A percentile compares a stretch with the other conserved stretches of the same genome.
Evolutionary conservation across 2,113 vertebrate species (phyloP).

Genomic region (sheep (Ovis aries)): DNA sequence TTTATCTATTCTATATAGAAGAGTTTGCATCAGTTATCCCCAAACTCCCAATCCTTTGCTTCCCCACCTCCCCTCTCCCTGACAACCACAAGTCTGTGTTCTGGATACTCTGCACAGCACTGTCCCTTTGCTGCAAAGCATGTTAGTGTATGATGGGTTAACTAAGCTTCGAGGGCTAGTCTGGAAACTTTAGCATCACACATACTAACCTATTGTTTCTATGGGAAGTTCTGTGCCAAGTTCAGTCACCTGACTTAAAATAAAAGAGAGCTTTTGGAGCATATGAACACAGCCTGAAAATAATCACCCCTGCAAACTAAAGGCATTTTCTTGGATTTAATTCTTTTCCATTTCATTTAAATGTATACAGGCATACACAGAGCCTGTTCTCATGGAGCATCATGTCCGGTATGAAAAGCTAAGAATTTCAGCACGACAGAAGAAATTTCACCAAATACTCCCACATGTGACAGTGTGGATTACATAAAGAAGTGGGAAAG

Average conservation of each 20-base stretch:
- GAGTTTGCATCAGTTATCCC: background rate
- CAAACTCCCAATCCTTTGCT: background rate
- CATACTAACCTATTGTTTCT: background rate
- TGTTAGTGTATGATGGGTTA: background rate
- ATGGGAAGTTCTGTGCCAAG: background rate
- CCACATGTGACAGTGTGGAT: conserved; percentile 36
- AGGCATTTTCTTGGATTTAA: background rate
- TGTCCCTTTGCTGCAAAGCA: background rate
- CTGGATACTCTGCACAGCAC: background rate
- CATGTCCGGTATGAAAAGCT: background rate
- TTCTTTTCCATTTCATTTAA: conserved; percentile 61
- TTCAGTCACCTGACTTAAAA: background rate
- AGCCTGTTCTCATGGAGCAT: conserved; percentile 39
- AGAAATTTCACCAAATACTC: conserved; percentile 43
- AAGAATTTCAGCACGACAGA: conserved; percentile 49
- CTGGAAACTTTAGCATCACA: background rate
- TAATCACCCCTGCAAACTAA: background rate
- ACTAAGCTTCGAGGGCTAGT: background rate
- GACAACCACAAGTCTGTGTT: background rate
- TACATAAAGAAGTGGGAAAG: conserved; percentile 58
- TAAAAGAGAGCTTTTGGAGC: background rate
- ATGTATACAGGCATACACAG: conserved; percentile 21
- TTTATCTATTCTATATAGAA: background rate
- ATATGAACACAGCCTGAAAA: conserved; percentile 12
- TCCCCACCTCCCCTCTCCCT: background rate